Evolutionary conservation across 2,113 vertebrate species (phyloP).

Genomic region (Phaethornis superciliosus): DNA sequence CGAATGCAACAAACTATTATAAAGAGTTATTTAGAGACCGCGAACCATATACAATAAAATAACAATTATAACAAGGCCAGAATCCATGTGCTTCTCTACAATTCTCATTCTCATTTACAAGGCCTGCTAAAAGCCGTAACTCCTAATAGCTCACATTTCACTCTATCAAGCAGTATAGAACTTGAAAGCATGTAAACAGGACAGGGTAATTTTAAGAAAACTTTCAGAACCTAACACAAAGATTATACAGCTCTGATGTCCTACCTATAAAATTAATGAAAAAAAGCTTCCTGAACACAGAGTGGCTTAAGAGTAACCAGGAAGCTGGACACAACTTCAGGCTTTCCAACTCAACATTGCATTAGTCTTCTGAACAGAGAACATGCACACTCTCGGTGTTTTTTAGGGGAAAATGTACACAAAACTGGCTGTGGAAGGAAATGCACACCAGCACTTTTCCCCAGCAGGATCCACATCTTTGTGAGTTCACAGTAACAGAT

Average conservation of each 20-base stretch:
- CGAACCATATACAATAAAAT: neutral
- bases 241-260: neutral
- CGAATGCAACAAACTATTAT: neutral
- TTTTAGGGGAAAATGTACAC: neutral
- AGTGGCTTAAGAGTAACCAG: neutral
- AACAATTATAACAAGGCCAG: neutral
- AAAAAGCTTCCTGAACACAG: neutral
- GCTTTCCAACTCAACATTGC: neutral
- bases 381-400: neutral
- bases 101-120: neutral
- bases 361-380: neutral
- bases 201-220: neutral
- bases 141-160: neutral
- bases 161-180: neutral
- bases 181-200: neutral
- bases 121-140: neutral
- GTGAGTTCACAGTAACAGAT: neutral
- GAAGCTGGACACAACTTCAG: neutral
- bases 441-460: neutral
- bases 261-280: neutral
- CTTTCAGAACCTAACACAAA: neutral
- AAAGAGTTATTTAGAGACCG: neutral
- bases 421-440: neutral
- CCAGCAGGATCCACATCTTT: neutral
- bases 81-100: neutral